Evolutionary conservation across 2,888 invertebrate genomes (phyloP).

Genomic region (Sinodicranocentrus sp.): DNA sequence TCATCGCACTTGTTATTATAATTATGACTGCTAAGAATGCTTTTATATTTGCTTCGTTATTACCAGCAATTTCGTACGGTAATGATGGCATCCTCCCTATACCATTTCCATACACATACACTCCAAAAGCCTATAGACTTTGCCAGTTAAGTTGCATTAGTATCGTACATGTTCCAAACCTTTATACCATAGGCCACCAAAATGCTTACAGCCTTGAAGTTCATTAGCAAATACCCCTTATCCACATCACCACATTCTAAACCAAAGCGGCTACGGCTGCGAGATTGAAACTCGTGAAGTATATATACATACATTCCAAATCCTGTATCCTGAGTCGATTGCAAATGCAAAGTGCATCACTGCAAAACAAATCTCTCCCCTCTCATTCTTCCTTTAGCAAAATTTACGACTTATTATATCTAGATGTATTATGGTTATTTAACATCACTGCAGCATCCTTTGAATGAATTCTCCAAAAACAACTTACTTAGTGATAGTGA

Average conservation of each 20-base stretch:
- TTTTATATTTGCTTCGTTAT: neutral
- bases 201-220: slow-evolving; percentile 54
- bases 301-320: neutral
- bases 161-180: neutral
- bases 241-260: no score
- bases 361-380: neutral
- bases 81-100: no score
- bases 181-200: neutral
- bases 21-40: slow-evolving; percentile 1
- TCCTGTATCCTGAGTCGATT: neutral
- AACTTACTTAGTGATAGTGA: no score
- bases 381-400: neutral
- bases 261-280: no score
- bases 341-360: neutral
- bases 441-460: no score
- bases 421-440: no score
- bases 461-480: no score
- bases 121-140: neutral
- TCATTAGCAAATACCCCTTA: slow-evolving; percentile 45
- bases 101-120: neutral
- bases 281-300: neutral
- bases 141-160: neutral
- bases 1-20: neutral
- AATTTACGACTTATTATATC: neutral
- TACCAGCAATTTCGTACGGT: neutral